These are phyloP conservation scores for Candoia aspera DNA, from an alignment of 2,113 vertebrate species.

Conservation along the genomic window DNA sequence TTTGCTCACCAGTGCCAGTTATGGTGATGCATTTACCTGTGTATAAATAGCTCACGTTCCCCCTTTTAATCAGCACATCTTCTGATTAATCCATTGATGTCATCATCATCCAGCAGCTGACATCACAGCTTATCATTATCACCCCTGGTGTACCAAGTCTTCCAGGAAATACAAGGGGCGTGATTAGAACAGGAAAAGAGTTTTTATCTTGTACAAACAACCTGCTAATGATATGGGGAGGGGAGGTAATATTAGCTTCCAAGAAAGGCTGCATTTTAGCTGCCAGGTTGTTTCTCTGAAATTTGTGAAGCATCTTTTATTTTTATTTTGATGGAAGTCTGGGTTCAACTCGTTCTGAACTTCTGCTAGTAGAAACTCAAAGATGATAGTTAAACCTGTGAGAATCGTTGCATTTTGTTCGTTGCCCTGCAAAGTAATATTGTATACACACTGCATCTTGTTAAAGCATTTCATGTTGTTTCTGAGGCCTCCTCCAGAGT, in stretches of 20 bases:
- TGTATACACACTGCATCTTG: neutral
- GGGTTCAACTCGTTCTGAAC: neutral
- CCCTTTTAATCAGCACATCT: slow-evolving; percentile 24
- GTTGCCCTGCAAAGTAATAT: neutral
- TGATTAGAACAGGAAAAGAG: neutral
- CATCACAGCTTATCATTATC: slow-evolving; percentile 41
- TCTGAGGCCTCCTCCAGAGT: neutral
- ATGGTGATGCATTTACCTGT: neutral
- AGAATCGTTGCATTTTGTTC: neutral
- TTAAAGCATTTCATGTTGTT: neutral
- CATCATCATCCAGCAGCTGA: slow-evolving; percentile 23
- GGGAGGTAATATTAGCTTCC: neutral
- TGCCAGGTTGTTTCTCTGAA: neutral
- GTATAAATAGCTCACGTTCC: slow-evolving; percentile 13
- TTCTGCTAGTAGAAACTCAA: neutral
- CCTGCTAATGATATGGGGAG: neutral
- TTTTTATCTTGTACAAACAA: neutral
- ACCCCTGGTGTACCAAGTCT: neutral
- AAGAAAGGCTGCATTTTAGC: neutral
- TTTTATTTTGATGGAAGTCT: neutral
- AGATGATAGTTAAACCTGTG: neutral
- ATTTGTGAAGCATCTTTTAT: neutral
- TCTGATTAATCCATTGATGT: slow-evolving; percentile 42
- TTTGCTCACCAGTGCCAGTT: neutral
- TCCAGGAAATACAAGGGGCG: slow-evolving; percentile 14